Evolutionary conservation across 2,888 invertebrate genomes (phyloP), one percentile per base, ranked within the genome.

Genomic region (Dasypolia templi): DNA sequence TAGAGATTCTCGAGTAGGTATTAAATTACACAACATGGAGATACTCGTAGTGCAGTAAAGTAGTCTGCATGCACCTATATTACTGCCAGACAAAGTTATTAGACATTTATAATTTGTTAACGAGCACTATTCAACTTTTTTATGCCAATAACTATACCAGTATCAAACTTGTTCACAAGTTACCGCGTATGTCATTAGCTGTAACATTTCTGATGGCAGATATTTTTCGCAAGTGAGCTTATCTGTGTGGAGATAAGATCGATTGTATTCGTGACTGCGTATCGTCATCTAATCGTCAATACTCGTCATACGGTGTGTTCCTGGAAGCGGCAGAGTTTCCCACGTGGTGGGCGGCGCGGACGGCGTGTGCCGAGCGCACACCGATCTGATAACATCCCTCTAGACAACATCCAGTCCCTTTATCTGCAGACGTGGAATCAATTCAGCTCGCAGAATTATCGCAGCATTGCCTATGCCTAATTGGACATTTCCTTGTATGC

Each of bases 381-480:
- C 92, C 89, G 93, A 95, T 96, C 95, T 94, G 95, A 95, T 95
- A 95, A 91, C 89, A 89, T 85, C 85, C 90, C 89, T 89, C 90
- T 91, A 92, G 94, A 94, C 94, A 94, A 94, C 95, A 94, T 94
- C 93, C 94, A 93, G 90, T 92, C 90, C 93, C 86, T 92, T 91
- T 94, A 95, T 95, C 95, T 91, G 89, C 87, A 89, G 92, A 93
- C 93, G 92, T 92, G 92, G 92, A 93, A 95, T 95, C 95, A 94
- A 94, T 94, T 95, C 93, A 92, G 90, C 92, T 92, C 91, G 91
- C 91, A 92, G 94, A 94, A 94, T 95, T 94, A 95, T 95, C 94
- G 94, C 92, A 94, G 92, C 93, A 91, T 92, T 92, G 92, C 92
- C 92, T 89, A 89, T 91, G 93, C 92, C 95, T 95, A 95, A 95